phyloP scores from a whole-genome alignment of 1,140 invertebrate genomes.

The Colletes gigas region DNA sequence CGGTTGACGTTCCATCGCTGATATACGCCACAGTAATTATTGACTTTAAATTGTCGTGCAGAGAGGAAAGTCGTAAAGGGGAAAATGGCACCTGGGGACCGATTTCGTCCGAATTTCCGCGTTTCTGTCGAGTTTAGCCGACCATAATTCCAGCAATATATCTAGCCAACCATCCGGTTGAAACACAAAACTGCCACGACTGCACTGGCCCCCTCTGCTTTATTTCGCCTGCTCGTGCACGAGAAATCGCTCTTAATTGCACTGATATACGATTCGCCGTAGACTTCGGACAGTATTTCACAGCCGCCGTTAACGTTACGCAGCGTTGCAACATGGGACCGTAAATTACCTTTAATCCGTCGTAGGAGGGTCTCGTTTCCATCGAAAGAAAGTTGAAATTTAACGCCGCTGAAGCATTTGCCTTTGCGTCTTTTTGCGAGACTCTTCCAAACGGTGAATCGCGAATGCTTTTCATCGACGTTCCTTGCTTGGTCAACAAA shows the following conservation, averaged over 20 bases:
- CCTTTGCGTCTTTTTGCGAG: background rate
- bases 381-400: slow-evolving; percentile 32
- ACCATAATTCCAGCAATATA: slow-evolving; percentile 29
- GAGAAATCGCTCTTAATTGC: slow-evolving; percentile 62
- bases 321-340: slow-evolving; percentile 31
- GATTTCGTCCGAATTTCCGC: slow-evolving; percentile 13
- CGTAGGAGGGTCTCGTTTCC: slow-evolving; percentile 14
- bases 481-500: no score
- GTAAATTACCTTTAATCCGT: slow-evolving; percentile 60
- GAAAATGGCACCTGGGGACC: background rate
- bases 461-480: no score
- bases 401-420: slow-evolving; percentile 1
- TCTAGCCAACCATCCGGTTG: slow-evolving; percentile 6
- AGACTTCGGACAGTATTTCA: slow-evolving; percentile 47
- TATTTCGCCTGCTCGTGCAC: slow-evolving; percentile 49
- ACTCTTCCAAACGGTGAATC: no score
- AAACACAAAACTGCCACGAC: slow-evolving; percentile 27
- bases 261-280: slow-evolving; percentile 62
- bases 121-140: background rate
- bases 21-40: no score
- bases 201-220: slow-evolving; percentile 20
- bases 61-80: background rate
- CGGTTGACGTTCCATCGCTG: no score
- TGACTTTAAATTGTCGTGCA: no score
- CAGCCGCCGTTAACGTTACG: slow-evolving; percentile 58